These are phyloP conservation scores for Teleogryllus oceanicus DNA, from an alignment of 2,888 invertebrate genomes.

Conservation along the genomic window DNA sequence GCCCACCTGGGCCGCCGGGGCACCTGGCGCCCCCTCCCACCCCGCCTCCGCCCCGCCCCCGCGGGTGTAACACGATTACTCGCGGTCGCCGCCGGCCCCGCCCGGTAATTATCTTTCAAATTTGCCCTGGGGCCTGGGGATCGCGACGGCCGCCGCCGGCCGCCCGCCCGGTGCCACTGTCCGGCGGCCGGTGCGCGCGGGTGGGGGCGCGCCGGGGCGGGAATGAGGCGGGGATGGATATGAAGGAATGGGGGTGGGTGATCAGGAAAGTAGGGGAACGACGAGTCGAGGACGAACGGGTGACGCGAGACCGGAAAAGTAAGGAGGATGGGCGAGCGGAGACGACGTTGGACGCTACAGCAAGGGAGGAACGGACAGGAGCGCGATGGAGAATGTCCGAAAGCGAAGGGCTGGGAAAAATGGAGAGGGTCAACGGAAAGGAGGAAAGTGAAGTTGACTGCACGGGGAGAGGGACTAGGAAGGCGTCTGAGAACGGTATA, in stretches of 20 bases:
- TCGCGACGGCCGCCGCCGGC: slow-evolving; percentile 23
- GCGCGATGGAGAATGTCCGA: no score
- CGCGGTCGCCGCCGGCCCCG: slow-evolving; percentile 30
- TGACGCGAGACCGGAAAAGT: slow-evolving; percentile 3
- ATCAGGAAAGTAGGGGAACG: not conserved
- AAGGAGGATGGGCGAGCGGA: not conserved
- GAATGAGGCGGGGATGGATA: no score
- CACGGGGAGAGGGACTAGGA: no score
- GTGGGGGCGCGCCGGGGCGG: no score
- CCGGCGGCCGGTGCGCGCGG: not conserved
- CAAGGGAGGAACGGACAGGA: no score
- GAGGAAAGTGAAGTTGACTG: no score
- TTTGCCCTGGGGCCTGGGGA: slow-evolving; percentile 36
- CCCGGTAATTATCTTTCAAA: slow-evolving; percentile 37
- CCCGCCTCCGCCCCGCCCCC: slow-evolving; percentile 26
- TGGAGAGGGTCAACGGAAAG: no score
- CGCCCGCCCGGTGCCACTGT: slow-evolving; percentile 26
- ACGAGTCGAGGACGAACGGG: not conserved
- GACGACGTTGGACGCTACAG: no score
- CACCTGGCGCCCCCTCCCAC: slow-evolving; percentile 21
- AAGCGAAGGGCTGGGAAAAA: no score
- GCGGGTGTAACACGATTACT: slow-evolving; percentile 34
- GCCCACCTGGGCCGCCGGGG: not conserved
- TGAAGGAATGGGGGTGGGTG: no score
- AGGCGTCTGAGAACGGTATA: no score